These are phyloP conservation scores for Zosterops lateralis DNA, from an alignment of 2,113 vertebrate species.

Conservation along the genomic window DNA sequence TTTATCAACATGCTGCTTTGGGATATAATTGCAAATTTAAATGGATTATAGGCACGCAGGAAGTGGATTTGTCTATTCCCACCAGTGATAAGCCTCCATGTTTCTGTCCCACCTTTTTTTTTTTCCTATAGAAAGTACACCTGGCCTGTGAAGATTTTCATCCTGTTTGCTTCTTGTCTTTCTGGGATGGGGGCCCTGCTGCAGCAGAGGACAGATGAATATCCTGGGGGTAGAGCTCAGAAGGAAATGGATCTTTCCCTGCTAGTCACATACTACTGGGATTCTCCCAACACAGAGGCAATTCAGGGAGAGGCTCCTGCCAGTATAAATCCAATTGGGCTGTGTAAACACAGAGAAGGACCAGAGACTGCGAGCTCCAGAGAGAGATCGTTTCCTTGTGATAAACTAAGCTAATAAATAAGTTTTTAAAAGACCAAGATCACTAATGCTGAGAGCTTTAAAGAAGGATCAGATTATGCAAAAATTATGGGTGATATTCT, in stretches of 20 bases:
- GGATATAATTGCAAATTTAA: background rate
- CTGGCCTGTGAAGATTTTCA: background rate
- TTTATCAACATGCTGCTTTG: background rate
- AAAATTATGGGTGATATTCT: background rate
- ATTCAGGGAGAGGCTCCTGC: background rate
- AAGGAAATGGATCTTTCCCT: background rate
- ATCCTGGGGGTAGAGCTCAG: background rate
- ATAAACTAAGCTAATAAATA: background rate
- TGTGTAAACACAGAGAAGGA: background rate
- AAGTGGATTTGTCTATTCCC: background rate
- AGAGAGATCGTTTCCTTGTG: background rate
- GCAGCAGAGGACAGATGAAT: background rate
- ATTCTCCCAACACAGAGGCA: background rate
- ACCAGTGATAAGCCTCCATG: background rate
- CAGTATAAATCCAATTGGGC: background rate
- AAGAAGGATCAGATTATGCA: background rate
- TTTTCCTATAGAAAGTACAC: fast-evolving
- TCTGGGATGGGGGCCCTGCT: background rate
- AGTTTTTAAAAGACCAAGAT: background rate
- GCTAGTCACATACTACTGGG: background rate
- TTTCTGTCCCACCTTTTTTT: no score
- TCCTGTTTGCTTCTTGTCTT: background rate
- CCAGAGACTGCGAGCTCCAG: background rate
- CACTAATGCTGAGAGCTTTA: background rate
- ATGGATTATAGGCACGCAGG: background rate